Evolutionary conservation across 2,888 invertebrate species (phyloP), one percentile per base, ranked within the genome.

Genomic region (Bimastos eiseni): DNA sequence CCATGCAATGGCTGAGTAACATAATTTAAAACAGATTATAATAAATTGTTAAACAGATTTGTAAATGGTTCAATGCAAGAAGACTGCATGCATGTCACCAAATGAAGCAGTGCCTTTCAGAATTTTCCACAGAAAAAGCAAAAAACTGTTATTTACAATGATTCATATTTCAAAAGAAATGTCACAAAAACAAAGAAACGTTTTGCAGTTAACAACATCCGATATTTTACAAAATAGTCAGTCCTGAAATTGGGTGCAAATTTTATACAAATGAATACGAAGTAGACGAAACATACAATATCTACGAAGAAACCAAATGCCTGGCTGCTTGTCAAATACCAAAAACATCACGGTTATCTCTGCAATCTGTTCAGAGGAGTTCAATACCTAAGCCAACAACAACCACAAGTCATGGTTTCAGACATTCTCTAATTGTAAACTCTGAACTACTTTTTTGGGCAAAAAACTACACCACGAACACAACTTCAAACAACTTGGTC

Each of bases 181-280:
- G 30, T 70, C 70, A 70, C 70, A 70, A 70, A 70, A 70, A 70
- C 70, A 70, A 49, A 49, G 49, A 49, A 49, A 70, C n/a, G 70
- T 70, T 70, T 70, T 70, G 70, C 70, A 70, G 70, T 70, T 70
- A 70, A 70, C 70, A 70, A 70, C n/a, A n/a, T 70, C 70, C 70
- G 70, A 70, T 70, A 70, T 70, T 70, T 70, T 70, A 70, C 70
- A 70, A 70, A 70, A 70, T 70, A 70, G 70, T 70, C 70, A 70
- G 70, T 70, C 70, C 70, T 70, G 70, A 70, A 70, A 70, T 70
- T 70, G 70, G 70, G 70, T 70, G 70, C 70, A 70, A 70, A 70
- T n/a, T 55, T 70, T 70, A 70, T 70, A 70, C 70, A 70, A 70
- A 70, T 70, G 70, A 70, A 70, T 70, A 70, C 70, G 70, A 70